Evolutionary conservation across 1,140 invertebrate genomes (phyloP).

Genomic region (Pectinophora gossypiella): DNA sequence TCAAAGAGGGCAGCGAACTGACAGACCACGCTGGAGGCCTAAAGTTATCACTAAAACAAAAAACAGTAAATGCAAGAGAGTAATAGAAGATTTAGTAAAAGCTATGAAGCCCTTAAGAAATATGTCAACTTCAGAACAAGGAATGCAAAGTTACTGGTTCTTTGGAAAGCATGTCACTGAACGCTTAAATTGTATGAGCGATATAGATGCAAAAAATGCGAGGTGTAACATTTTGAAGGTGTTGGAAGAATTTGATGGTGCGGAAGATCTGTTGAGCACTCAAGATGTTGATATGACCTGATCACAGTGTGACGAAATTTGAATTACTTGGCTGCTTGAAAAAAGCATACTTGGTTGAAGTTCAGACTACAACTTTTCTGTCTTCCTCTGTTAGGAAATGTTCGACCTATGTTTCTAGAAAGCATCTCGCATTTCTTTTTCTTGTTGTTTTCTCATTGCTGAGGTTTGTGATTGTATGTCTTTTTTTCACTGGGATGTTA

Average conservation of each 20-base stretch:
- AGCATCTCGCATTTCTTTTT: too few species aligned
- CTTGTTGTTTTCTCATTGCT: too few species aligned
- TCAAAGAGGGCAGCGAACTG: conserved; percentile 41
- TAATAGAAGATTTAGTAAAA: conserved; percentile 47
- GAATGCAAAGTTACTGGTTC: conserved; percentile 45
- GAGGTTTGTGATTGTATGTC: too few species aligned
- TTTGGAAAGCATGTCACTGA: conserved; percentile 54
- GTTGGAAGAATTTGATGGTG: background rate
- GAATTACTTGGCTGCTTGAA: too few species aligned
- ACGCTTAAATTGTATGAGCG: conserved; percentile 48
- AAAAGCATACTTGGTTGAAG: too few species aligned
- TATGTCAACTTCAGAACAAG: background rate
- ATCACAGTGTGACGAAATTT: too few species aligned
- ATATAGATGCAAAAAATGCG: conserved; percentile 42
- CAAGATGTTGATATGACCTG: too few species aligned
- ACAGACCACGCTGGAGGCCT: conserved; percentile 34
- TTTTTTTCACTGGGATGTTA: too few species aligned
- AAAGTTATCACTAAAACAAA: conserved; percentile 17
- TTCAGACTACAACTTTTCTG: too few species aligned
- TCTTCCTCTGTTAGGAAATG: too few species aligned
- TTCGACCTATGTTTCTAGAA: too few species aligned
- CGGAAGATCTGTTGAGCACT: too few species aligned
- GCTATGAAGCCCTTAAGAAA: conserved; percentile 40
- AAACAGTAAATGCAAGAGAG: conserved; percentile 25
- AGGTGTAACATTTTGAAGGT: conserved; percentile 37